These are phyloP conservation scores for Byasa hedistus DNA, from an alignment of 2,888 invertebrate species.

Conservation along the genomic window DNA sequence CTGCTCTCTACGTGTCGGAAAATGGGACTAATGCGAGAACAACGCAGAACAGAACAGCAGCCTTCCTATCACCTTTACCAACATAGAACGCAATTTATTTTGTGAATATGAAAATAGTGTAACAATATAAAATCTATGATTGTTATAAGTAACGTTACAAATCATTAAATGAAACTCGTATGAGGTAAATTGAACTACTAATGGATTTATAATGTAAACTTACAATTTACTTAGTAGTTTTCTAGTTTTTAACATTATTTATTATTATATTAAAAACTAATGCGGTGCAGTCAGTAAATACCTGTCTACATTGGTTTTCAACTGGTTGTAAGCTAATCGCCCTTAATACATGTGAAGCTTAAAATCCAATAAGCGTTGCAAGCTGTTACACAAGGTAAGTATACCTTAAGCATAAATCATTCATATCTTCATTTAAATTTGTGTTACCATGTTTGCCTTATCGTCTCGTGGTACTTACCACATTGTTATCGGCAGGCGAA, in stretches of 20 bases:
- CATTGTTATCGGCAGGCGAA: too few relatives aligned
- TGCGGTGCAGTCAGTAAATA: background rate
- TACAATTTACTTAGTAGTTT: too few relatives aligned
- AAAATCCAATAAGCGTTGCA: slow-evolving; percentile 15
- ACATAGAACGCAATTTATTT: too few relatives aligned
- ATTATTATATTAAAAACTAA: background rate
- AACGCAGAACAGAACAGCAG: too few relatives aligned
- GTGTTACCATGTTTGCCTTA: too few relatives aligned
- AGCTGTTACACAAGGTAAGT: background rate
- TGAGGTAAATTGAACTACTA: background rate
- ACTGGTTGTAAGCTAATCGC: slow-evolving; percentile 7
- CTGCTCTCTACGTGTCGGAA: too few relatives aligned
- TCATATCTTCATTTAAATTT: background rate
- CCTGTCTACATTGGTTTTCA: background rate
- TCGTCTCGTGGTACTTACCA: too few relatives aligned
- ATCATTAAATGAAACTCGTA: background rate
- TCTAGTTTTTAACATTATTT: background rate
- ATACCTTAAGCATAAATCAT: background rate
- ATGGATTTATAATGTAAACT: too few relatives aligned
- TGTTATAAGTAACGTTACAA: background rate
- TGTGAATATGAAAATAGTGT: too few relatives aligned
- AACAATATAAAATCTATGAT: background rate
- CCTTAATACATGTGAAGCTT: slow-evolving; percentile 21
- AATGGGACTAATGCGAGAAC: too few relatives aligned
- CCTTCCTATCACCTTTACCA: too few relatives aligned